phyloP scores from a whole-genome alignment of 2,797 vertebrate genomes.

The Gallinago nigripennis region DNA sequence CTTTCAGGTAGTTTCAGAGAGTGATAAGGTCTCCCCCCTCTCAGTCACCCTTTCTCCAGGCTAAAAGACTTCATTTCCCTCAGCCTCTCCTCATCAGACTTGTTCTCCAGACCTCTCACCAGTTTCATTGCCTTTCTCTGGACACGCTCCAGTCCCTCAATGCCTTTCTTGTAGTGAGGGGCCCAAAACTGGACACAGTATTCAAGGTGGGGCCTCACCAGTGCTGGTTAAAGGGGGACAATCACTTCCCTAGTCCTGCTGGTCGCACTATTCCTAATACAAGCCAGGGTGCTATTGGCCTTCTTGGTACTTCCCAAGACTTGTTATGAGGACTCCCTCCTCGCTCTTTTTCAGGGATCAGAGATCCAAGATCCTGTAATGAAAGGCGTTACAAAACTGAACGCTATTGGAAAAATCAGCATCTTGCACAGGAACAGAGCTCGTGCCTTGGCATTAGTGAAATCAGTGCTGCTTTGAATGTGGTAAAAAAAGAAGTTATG shows the following conservation, averaged over 20 bases:
- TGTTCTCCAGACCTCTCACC: background rate
- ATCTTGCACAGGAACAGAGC: background rate
- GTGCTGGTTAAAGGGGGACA: accelerated
- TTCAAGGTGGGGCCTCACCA: accelerated
- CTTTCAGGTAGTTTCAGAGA: background rate
- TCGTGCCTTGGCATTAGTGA: accelerated
- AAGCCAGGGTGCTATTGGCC: background rate
- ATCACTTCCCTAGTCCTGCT: background rate
- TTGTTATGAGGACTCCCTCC: background rate
- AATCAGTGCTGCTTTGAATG: background rate
- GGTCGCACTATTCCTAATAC: background rate
- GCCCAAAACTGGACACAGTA: background rate
- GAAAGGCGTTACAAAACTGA: background rate
- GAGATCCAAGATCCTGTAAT: background rate
- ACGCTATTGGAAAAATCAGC: background rate
- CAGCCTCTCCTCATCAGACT: background rate
- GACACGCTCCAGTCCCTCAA: accelerated
- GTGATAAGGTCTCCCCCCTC: background rate
- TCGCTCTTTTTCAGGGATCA: background rate
- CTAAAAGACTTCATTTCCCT: background rate
- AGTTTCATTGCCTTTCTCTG: accelerated
- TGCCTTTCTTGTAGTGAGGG: background rate
- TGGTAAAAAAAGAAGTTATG: background rate
- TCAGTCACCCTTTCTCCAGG: background rate
- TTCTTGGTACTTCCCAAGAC: background rate